A percentile compares a stretch with the other conserved stretches of the same genome.
Conservation (phyloP, 2,888 invertebrate species). For the Seira musarum region DNA sequence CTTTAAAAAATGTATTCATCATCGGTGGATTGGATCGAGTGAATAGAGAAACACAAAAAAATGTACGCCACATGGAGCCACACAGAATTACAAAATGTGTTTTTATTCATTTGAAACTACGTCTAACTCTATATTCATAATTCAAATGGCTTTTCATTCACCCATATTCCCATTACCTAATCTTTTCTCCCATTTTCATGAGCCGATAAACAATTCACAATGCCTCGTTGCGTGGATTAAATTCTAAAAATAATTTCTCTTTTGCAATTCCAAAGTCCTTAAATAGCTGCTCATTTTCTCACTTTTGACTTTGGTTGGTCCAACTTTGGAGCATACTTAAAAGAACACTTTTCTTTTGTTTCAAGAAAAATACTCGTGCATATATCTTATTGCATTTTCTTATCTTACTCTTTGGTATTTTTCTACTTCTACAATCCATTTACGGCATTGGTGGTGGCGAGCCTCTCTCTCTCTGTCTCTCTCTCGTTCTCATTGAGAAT, state of each 20-base stretch:
- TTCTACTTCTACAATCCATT: constrained; percentile 15
- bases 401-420: background rate
- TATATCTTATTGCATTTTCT: background rate
- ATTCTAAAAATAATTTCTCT: constrained; percentile 5
- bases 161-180: constrained; percentile 4
- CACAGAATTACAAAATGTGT: background rate
- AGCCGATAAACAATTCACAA: background rate
- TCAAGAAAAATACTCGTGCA: background rate
- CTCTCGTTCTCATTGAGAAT: constrained; percentile 5
- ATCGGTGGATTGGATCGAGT: background rate
- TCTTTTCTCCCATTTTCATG: background rate
- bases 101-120: background rate
- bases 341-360: background rate
- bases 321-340: background rate
- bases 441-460: constrained; percentile 43
- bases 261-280: constrained; percentile 36
- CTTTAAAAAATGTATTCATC: constrained; percentile 42
- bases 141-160: constrained; percentile 4
- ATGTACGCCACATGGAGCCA: constrained; percentile 45
- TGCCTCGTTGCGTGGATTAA: background rate
- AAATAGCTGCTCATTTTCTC: constrained; percentile 1
- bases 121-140: background rate
- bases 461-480: background rate
- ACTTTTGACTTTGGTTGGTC: background rate
- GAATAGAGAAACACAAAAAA: background rate